These are phyloP conservation scores for Phasia obesa DNA, from an alignment of 2,888 invertebrate genomes.

Conservation along the genomic window DNA sequence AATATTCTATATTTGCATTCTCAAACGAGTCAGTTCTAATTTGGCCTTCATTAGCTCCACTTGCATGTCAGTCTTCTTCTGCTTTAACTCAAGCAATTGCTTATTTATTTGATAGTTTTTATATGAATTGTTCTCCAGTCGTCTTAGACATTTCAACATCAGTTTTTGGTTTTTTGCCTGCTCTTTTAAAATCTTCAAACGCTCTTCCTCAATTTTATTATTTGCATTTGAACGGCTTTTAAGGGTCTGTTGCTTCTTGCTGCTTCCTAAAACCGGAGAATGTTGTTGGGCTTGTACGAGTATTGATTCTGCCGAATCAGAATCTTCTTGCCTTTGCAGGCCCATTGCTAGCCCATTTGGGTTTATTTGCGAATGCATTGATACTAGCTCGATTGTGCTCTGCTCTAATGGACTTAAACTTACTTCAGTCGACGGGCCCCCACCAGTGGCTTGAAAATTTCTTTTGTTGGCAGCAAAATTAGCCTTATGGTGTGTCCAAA, in stretches of 20 bases:
- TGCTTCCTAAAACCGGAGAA: too few relatives aligned
- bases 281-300: too few relatives aligned
- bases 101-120: constrained; percentile 24
- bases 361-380: not conserved
- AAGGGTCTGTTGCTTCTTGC: not conserved
- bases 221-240: not conserved
- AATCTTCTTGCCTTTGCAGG: not conserved
- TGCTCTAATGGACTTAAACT: constrained; percentile 19
- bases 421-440: constrained; percentile 15
- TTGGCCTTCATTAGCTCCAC: not conserved
- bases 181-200: not conserved
- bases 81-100: not conserved
- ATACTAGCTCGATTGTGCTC: not conserved
- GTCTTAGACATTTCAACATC: not conserved
- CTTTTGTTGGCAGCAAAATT: constrained; percentile 4
- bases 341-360: constrained; percentile 8
- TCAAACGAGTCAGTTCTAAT: not conserved
- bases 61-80: not conserved
- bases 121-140: constrained; percentile 1
- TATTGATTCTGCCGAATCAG: not conserved
- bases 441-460: constrained; percentile 17
- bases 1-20: not conserved
- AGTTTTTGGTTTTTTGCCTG: constrained; percentile 9
- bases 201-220: not conserved
- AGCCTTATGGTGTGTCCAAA: constrained; percentile 12